phyloP scores from a whole-genome alignment of 2,888 invertebrate species.

The Diogma glabrata region DNA sequence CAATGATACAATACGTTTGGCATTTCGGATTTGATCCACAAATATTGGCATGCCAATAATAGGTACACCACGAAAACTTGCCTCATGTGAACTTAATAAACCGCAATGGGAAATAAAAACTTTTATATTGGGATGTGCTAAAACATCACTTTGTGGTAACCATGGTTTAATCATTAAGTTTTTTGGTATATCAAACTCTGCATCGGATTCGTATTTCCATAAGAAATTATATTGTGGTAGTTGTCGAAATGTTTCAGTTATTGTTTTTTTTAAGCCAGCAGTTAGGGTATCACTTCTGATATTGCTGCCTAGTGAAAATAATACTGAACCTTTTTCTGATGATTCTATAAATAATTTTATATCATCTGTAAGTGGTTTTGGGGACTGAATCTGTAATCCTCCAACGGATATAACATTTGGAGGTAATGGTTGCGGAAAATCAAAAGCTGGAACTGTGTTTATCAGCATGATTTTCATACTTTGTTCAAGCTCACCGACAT shows the following conservation, averaged over 20 bases:
- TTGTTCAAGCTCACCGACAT: constrained; percentile 20
- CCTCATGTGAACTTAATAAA: constrained; percentile 27
- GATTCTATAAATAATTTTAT: constrained; percentile 23
- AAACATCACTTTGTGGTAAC: constrained; percentile 41
- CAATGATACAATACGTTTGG: not conserved
- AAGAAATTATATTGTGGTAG: constrained; percentile 30
- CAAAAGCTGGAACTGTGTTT: constrained; percentile 28
- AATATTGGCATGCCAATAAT: constrained; percentile 27
- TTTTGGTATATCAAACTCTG: constrained; percentile 25
- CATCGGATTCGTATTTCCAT: constrained; percentile 29
- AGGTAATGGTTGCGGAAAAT: constrained; percentile 28
- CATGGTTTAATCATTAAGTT: constrained; percentile 38
- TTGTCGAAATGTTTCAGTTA: constrained; percentile 24
- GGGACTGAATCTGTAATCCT: constrained; percentile 29
- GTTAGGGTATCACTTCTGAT: constrained; percentile 21
- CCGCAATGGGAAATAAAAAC: constrained; percentile 29
- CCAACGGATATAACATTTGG: constrained; percentile 33
- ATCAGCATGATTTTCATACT: constrained; percentile 25
- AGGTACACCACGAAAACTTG: constrained; percentile 28
- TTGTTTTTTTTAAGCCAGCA: constrained; percentile 17
- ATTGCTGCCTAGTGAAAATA: constrained; percentile 30
- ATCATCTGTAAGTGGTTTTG: constrained; percentile 22
- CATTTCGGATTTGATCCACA: constrained; percentile 23
- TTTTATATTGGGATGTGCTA: constrained; percentile 25
- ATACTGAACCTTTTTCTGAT: constrained; percentile 27